Evolutionary conservation across 2,113 vertebrate genomes (phyloP), one percentile per base, ranked within the genome.

Genomic region (Leucopsar rothschildi): DNA sequence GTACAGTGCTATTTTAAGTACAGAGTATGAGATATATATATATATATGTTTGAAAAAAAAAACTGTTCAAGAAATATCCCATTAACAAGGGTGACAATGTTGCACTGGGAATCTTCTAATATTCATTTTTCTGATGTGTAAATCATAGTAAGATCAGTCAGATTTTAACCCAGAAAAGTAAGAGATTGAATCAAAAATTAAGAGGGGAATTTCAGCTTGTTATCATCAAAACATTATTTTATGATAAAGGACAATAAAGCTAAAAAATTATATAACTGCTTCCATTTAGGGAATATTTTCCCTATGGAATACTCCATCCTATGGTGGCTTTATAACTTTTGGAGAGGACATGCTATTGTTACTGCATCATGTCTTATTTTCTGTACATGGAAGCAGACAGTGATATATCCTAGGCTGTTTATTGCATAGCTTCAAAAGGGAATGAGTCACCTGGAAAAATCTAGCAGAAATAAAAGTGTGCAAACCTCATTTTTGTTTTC

Each of bases 371-470:
- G 18, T n/a, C 42, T 89, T 73, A 49, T 77, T 90, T 83, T 86
- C 56, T 88, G 49, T 71, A 20, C 29, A 3, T 55, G 35, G 71
- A 78, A 90, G 68, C 68, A 68, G 82, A 59, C 14, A 68, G 15
- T 80, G 63, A 73, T 35, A 63, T 66, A 73, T 8, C 39, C 29
- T 61, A 49, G 37, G 24, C 37, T 90, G 31, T 24, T 27, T 50
- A 14, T 68, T 50, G 21, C 33, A n/a, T 40, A 70, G 42, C n/a
- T 86, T 47, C 69, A 64, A 71, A 86, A 64, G 10, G 10, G 44
- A 92, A 94, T 91, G 92, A 92, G 64, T 91, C 76, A 83, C 39
- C 69, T 92, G 69, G 39, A 90, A 75, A 93, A 88, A 28, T 29
- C 15, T 33, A 78, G 28, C 55, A 80, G 71, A 92, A 86, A 60